phyloP scores from a whole-genome alignment of 2,888 invertebrate genomes.

The Morinoia aosen region DNA sequence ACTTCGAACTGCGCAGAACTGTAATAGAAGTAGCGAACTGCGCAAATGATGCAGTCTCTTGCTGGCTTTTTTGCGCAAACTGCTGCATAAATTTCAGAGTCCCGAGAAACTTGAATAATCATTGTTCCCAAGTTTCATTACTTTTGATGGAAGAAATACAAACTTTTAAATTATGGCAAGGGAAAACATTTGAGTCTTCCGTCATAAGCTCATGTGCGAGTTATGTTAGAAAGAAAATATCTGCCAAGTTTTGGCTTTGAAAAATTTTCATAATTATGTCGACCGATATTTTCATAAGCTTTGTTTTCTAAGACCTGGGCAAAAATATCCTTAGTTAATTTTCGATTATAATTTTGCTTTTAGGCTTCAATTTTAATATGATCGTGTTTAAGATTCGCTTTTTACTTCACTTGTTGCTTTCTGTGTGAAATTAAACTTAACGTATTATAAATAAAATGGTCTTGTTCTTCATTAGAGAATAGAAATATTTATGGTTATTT shows the following conservation, averaged over 20 bases:
- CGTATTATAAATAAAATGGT: too few relatives aligned
- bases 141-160: neutral
- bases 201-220: neutral
- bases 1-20: too few relatives aligned
- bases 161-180: neutral
- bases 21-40: neutral
- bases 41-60: neutral
- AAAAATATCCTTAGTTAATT: too few relatives aligned
- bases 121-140: neutral
- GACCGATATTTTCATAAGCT: neutral
- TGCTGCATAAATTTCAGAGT: neutral
- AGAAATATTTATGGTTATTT: too few relatives aligned
- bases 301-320: too few relatives aligned
- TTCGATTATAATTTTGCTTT: too few relatives aligned
- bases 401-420: too few relatives aligned
- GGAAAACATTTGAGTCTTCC: neutral
- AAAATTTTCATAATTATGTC: neutral
- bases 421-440: too few relatives aligned
- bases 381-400: too few relatives aligned
- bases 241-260: neutral
- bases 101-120: neutral
- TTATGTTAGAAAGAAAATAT: neutral
- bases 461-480: too few relatives aligned
- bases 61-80: neutral
- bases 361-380: too few relatives aligned